Evolutionary conservation across 2,797 vertebrate species (phyloP), one percentile per base, ranked within the genome.

Genomic region (Sylvia borin): DNA sequence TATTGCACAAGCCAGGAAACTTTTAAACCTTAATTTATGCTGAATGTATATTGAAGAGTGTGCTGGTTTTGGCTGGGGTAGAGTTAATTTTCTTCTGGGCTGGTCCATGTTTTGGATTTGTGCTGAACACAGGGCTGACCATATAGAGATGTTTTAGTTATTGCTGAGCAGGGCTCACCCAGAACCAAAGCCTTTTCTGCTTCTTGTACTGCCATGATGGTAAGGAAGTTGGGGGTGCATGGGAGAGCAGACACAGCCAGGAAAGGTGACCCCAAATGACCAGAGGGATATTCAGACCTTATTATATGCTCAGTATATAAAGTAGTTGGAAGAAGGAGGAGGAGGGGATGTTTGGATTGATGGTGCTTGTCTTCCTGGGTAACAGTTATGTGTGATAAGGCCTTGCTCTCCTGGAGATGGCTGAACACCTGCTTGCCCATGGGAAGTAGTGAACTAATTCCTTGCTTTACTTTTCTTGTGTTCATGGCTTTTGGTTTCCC

Each of bases 21-120:
- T 73, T 79, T 62, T 91, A 65, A 68, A 65, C 38, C 26, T 83
- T 92, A 81, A 87, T 81, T 95, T 94, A 64, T 82, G 10, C 19
- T 64, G 34, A 24, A 5, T 26, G 12, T 61, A 13, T 85, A 42
- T 51, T 77, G 45, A 88, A 40, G 11, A 81, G 32, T 8, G 3
- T 78, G 27, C 13, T 85, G 16, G 19, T 73, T 85, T 73, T n/a
- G 42, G 5, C 47, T 67, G 54, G 16, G 8, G 16, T 72, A 27
- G 31, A 71, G 50, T 36, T 43, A 61, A 54, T 78, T 67, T 54
- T 90, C 34, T 78, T 85, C 74, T 47, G 57, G 78, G 36, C 57
- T 64, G 17, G 24, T 8, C 40, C 36, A 0, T 54, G 19, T 32
- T 78, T 61, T 61, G 53, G 47, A 43, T 78, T 54, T 85, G 26